These are phyloP conservation scores for Pseudanteris insignis DNA, from an alignment of 2,888 invertebrate genomes.

Conservation along the genomic window DNA sequence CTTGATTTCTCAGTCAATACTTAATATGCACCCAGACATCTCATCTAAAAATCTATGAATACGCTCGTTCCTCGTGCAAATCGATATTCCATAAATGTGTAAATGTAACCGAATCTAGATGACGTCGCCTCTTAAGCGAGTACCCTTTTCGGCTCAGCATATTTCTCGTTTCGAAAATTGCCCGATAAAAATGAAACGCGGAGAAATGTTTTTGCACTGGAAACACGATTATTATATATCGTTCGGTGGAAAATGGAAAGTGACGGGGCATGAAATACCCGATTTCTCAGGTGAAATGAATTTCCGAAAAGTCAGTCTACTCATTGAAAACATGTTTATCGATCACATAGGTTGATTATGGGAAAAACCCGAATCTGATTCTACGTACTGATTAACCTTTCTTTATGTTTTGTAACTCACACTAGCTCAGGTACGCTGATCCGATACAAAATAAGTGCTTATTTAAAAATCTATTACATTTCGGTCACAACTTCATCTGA, in stretches of 20 bases:
- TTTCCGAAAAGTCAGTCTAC: constrained; percentile 30
- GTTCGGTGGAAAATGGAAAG: constrained; percentile 17
- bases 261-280: constrained; percentile 16
- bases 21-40: constrained; percentile 35
- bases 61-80: constrained; percentile 46
- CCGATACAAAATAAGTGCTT: too few relatives aligned
- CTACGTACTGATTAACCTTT: constrained; percentile 11
- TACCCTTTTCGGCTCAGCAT: constrained; percentile 40
- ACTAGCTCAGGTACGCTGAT: too few relatives aligned
- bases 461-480: too few relatives aligned
- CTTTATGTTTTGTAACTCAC: constrained; percentile 31
- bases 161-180: constrained; percentile 42
- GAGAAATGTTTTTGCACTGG: constrained; percentile 22
- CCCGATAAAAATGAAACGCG: constrained; percentile 39
- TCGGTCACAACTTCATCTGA: too few relatives aligned
- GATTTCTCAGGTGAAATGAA: constrained; percentile 25
- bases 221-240: constrained; percentile 33
- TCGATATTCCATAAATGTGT: constrained; percentile 63
- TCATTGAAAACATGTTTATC: constrained; percentile 22
- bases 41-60: constrained; percentile 47
- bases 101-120: constrained; percentile 55
- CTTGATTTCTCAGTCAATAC: constrained; percentile 31
- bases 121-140: constrained; percentile 46
- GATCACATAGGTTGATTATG: constrained; percentile 4
- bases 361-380: too few relatives aligned